A percentile compares a stretch with the other conserved stretches of the same genome.
phyloP scores from a whole-genome alignment of 2,113 vertebrate genomes.

The Probosciger aterrimus region DNA sequence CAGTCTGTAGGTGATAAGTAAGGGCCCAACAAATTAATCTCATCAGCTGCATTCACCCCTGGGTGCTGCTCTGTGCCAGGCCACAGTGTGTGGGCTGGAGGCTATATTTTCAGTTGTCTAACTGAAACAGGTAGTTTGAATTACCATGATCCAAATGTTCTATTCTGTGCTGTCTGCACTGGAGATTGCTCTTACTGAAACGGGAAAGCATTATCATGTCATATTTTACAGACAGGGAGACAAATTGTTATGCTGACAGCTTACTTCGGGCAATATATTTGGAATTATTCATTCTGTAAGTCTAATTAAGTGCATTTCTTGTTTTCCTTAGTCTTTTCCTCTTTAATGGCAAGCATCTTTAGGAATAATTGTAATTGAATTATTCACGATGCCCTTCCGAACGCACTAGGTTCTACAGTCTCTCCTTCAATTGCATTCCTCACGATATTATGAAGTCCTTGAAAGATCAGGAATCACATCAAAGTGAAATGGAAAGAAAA shows the following conservation, averaged over 20 bases:
- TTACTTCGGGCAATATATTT: not conserved
- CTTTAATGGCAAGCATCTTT: not conserved
- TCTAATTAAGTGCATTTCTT: not conserved
- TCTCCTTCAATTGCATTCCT: not conserved
- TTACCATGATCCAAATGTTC: constrained; percentile 50
- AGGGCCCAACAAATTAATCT: constrained; percentile 62
- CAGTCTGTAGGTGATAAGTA: constrained; percentile 58
- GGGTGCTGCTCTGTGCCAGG: constrained; percentile 51
- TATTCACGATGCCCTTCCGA: not conserved
- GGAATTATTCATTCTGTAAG: not conserved
- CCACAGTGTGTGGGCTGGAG: constrained; percentile 68
- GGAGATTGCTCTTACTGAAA: constrained; percentile 14
- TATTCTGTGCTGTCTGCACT: constrained; percentile 63
- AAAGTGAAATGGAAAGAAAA: not conserved
- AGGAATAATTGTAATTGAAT: not conserved
- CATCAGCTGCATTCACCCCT: constrained; percentile 48
- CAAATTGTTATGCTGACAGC: not conserved
- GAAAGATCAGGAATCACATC: not conserved
- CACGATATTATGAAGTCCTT: not conserved
- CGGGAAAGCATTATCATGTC: not conserved
- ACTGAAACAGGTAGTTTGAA: constrained; percentile 68
- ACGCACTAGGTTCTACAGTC: not conserved
- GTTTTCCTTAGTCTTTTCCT: not conserved
- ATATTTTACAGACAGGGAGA: not conserved
- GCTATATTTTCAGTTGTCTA: constrained; percentile 69